phyloP scores from a whole-genome alignment of 2,797 vertebrate species.

The Lagorchestes hirsutus region DNA sequence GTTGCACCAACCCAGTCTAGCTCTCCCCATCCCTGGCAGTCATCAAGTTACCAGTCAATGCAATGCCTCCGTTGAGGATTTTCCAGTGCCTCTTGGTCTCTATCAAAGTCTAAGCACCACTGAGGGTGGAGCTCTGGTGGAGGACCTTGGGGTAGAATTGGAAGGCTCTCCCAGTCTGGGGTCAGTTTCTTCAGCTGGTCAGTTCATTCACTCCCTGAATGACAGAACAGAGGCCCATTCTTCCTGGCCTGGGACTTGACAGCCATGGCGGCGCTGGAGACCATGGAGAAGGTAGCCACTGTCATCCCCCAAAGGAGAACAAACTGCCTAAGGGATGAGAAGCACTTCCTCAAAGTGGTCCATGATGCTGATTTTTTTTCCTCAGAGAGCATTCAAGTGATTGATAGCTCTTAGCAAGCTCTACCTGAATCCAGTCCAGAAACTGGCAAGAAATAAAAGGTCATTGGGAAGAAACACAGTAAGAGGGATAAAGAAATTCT shows the following conservation, averaged over 20 bases:
- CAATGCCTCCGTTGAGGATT: background rate
- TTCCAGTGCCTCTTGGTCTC: slow-evolving; percentile 5
- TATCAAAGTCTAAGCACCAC: background rate
- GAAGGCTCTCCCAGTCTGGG: background rate
- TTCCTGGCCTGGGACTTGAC: background rate
- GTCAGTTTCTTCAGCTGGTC: background rate
- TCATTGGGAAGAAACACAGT: background rate
- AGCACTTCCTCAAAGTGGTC: background rate
- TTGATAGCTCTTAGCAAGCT: background rate
- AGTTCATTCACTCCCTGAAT: background rate
- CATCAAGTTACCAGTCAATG: background rate
- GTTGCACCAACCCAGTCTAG: background rate
- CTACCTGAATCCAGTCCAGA: background rate
- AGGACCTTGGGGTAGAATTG: background rate
- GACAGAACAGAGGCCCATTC: background rate
- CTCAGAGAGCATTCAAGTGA: background rate
- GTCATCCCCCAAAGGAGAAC: background rate
- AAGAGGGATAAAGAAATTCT: background rate
- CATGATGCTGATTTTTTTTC: background rate
- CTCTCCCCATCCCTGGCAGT: background rate
- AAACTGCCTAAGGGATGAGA: background rate
- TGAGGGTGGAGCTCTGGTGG: background rate
- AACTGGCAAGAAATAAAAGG: background rate
- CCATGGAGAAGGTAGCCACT: background rate
- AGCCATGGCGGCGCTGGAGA: background rate